Base-by-base conservation (phyloP, 2,888 invertebrate species). In the Tenthredo scrophulariae region DNA sequence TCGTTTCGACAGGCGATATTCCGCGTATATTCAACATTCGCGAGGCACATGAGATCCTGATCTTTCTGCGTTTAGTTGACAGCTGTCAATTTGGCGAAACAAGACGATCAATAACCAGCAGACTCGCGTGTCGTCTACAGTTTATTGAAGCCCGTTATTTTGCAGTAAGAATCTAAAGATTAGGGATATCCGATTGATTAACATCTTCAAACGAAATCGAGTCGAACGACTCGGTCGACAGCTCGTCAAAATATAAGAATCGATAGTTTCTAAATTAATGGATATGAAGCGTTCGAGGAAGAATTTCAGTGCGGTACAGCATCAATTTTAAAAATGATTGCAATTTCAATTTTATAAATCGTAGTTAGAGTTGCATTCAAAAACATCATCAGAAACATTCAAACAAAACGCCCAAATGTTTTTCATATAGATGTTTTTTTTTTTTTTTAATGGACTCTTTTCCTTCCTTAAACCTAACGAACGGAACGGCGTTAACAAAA, bases 51-150 rank as follows among this genome's bases (percentile, higher is more conserved):
- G 74, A 74, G 26, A 74, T 74, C 40, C 15, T 29, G 74, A 74
- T 74, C 40, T 74, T 74, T 74, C 43, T 15, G 5, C 43, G 40
- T 74, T 74, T 40, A 74, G 43, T 74, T 74, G 74, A 74, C 74
- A 74, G 74, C 74, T 74, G 74, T 74, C 74, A 74, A 74, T 74
- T 74, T 7, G 74, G 15, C 26, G 40, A 74, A 74, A 74, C 43
- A 74, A 74, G 13, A 13, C 40, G 46, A 43, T 74, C 74, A 74
- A 74, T 74, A 74, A 26, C 43, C 43, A 46, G 26, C 22, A n/a
- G 43, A 13, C 4, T 22, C 46, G 74, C 74, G 74, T 74, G 74
- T 43, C 40, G 43, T 40, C 26, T 7, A 0, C 13, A 26, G 46
- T 15, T 43, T 74, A 26, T 74, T 5, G 29, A 10, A 40, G 43